Evolutionary conservation across 2,113 vertebrate species (phyloP), one percentile per base, ranked within the genome.

Genomic region (Strix uralensis): DNA sequence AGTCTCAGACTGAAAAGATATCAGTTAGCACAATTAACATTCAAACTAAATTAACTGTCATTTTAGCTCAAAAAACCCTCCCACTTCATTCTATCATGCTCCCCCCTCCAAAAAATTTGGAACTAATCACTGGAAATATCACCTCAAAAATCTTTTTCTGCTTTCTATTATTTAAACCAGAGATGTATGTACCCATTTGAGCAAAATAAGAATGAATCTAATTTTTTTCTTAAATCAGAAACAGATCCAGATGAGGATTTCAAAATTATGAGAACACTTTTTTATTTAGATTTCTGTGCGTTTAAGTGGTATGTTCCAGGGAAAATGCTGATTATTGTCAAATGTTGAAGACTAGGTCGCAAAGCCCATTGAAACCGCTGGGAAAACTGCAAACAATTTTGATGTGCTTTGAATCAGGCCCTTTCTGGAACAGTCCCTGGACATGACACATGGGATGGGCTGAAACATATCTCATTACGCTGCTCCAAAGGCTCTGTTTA

Each of bases 111-210:
- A 92, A 95, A 89, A 86, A 47, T 34, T 90, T 96, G 94, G 73
- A 96, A 59, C 63, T 63, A 74, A 71, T 91, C 91, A 88, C 42
- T 91, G 91, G 63, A 95, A 96, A 95, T 67, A 86, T 74, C 89
- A 92, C 87, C 81, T 94, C 91, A 92, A 94, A 93, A 91, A 92
- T 92, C 29, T 90, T 89, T 87, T 88, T 81, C 78, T 88, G 62
- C 38, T 81, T 97, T 91, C 67, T 86, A 11, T 94, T 96, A 96
- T 91, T 95, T 88, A 88, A 94, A 93, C 58, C 79, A 94, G 93
- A 92, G 59, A 95, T 9, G 26, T 80, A 93, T 92, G 71, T 91
- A 77, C 34, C 91, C 8, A 2, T 73, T 91, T 86, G 63, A 89
- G 87, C 17, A 87, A 94, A 96, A 94, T 65, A 86, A 96, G 79